Base-by-base conservation (phyloP, 2,797 vertebrate species). In the Coregonus sp. region DNA sequence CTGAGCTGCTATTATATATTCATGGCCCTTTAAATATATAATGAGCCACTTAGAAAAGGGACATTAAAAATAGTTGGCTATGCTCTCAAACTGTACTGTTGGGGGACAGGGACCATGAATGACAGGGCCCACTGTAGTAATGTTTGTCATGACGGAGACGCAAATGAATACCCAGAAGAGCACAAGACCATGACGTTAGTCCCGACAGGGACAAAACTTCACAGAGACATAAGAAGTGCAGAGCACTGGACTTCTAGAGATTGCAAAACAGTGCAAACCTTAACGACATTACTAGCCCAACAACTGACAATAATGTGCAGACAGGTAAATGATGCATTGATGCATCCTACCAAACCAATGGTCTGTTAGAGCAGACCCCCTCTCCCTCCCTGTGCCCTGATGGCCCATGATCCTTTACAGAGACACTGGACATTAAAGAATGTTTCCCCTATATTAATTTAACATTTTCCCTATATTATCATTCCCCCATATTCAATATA, bases 1-100 rank as follows among this genome's bases (percentile, higher is more conserved):
- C 40, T 29, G 63, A 12, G n/a, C 63, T 15, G 65, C 1, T 5
- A 33, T 80, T 18, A 85, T 47, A 81, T 70, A 86, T 87, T 84
- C 25, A 87, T 81, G 74, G 59, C 7, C 70, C n/a, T 20, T 83
- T 91, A 33, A 80, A 88, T 87, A 78, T 85, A 31, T 83, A 73
- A 89, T 82, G 68, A 86, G 29, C 37, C 11, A 70, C 73, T 25
- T 15, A 35, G 31, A 40, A 67, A 25, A 72, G 52, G 67, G 15
- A 47, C 40, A 12, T 47, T 47, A 12, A 47, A 47, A 47, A 11
- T 11, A 75, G 69, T 71, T n/a, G 29, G 25, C 51, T 33, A 31
- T n/a, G 29, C 33, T n/a, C 25, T 67, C 73, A 4, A 70, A 76
- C 70, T 25, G 59, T 25, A 40, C 61, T 70, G 50, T 81, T 70